A percentile compares a stretch with the other conserved stretches of the same genome.
Evolutionary conservation across 2,113 vertebrate species (phyloP).

Genomic region (Bubo blakistoni): DNA sequence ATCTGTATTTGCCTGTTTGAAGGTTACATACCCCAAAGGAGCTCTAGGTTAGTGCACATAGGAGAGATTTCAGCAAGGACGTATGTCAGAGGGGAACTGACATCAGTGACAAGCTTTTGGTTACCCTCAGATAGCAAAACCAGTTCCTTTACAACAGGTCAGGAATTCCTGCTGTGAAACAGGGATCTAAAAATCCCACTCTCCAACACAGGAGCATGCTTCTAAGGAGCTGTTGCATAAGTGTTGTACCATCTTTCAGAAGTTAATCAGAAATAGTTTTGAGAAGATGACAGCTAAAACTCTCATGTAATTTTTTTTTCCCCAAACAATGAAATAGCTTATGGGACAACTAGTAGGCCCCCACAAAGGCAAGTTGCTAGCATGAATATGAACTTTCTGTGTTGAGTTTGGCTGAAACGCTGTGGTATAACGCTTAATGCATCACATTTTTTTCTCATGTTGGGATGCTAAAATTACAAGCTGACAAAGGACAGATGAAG

Average conservation of each 20-base stretch:
- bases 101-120: not conserved
- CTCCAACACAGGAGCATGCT: not conserved
- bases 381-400: not conserved
- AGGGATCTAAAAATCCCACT: not conserved
- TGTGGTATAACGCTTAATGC: not conserved
- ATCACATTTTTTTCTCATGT: not conserved
- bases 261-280: not conserved
- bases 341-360: not conserved
- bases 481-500: not conserved
- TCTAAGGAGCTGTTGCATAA: not conserved
- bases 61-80: not conserved
- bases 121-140: not conserved
- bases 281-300: not conserved
- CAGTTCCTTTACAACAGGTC: not conserved
- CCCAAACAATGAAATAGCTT: not conserved
- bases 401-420: not conserved
- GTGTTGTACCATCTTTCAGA: not conserved
- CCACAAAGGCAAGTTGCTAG: not conserved
- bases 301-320: no score
- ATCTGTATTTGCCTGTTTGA: not conserved
- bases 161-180: not conserved
- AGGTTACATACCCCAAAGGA: not conserved
- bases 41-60: not conserved
- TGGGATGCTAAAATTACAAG: not conserved
- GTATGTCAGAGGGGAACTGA: not conserved